phyloP scores from a whole-genome alignment of 2,888 invertebrate genomes.

The Melolontha melolontha region DNA sequence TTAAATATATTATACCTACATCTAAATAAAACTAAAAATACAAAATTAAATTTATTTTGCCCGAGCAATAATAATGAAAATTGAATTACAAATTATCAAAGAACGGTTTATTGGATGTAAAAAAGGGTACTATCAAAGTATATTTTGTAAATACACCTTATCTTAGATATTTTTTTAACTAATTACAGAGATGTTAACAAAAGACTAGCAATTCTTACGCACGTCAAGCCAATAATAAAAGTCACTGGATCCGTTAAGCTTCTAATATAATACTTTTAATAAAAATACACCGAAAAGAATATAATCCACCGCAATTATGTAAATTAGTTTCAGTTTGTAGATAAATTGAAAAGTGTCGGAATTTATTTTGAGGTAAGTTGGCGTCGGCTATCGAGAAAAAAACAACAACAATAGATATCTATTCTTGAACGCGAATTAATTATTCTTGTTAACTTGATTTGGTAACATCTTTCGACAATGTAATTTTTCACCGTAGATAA shows the following conservation, averaged over 20 bases:
- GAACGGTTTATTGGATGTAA: too few relatives aligned
- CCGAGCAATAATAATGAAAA: too few relatives aligned
- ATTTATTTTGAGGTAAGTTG: not conserved
- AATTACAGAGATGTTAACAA: not conserved
- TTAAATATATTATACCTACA: too few relatives aligned
- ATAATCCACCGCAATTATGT: constrained; percentile 18
- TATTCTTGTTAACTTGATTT: constrained; percentile 27
- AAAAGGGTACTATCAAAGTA: too few relatives aligned
- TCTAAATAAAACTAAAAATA: too few relatives aligned
- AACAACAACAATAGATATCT: not conserved
- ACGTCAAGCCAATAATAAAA: constrained; percentile 13
- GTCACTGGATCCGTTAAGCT: constrained; percentile 19
- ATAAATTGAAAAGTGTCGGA: constrained; percentile 21
- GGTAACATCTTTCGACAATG: constrained; percentile 7
- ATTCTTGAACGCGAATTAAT: constrained; percentile 22
- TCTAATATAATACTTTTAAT: constrained; percentile 5
- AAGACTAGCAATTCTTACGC: constrained; percentile 7
- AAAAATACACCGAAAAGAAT: constrained; percentile 11
- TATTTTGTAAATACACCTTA: too few relatives aligned
- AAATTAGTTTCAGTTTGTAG: constrained; percentile 22
- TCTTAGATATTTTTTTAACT: not conserved
- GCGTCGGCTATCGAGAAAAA: not conserved
- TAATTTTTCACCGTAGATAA: constrained; percentile 22
- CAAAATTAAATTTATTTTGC: too few relatives aligned
- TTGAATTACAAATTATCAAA: too few relatives aligned